Percentiles rank a stretch among this genome's conserved stretches.
Conservation (phyloP, 2,113 vertebrate genomes). For the Nycticryphes semicollaris region DNA sequence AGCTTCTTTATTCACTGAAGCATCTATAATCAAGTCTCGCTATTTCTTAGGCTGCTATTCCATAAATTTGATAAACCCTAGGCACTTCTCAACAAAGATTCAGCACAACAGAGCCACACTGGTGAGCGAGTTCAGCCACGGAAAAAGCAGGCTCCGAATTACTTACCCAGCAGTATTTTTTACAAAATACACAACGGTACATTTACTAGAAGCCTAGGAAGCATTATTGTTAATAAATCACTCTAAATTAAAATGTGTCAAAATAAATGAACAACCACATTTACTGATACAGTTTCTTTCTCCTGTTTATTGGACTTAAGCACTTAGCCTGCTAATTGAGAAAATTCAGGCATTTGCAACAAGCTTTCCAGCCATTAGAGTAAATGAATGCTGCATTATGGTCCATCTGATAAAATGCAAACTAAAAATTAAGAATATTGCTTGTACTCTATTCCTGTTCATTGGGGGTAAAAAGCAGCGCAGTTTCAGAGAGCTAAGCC, state of each 20-base stretch:
- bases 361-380: conserved; percentile 9
- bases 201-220: conserved; percentile 7
- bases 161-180: conserved; percentile 7
- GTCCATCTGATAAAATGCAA: background rate
- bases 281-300: conserved; percentile 43
- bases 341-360: conserved; percentile 50
- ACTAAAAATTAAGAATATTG: background rate
- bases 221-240: conserved; percentile 31
- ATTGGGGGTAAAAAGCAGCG: background rate
- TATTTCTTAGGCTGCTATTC: conserved; percentile 41
- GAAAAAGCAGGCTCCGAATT: background rate
- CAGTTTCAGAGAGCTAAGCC: background rate
- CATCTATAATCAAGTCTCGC: conserved; percentile 16
- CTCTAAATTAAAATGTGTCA: conserved; percentile 61
- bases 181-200: background rate
- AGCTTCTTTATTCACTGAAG: conserved; percentile 36
- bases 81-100: conserved; percentile 1
- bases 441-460: background rate
- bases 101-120: background rate
- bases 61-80: conserved; percentile 25
- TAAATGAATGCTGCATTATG: conserved; percentile 28
- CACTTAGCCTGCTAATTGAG: conserved; percentile 51
- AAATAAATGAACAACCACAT: conserved; percentile 52
- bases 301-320: conserved; percentile 51
- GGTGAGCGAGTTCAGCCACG: background rate